phyloP scores from a whole-genome alignment of 2,888 invertebrate species.

The Chrysolina oricalcia region DNA sequence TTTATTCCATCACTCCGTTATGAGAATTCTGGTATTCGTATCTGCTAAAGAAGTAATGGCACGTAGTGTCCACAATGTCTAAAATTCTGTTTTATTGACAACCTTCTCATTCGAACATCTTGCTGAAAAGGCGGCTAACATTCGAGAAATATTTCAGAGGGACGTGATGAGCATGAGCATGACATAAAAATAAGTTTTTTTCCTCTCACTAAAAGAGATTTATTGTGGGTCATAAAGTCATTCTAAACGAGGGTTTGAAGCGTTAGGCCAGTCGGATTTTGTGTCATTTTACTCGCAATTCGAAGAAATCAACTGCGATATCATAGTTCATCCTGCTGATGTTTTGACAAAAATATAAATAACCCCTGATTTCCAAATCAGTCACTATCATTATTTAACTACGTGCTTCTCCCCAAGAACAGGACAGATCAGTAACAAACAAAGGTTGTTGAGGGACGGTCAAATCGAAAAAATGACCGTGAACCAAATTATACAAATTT shows the following conservation, averaged over 20 bases:
- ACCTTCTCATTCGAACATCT: conserved; percentile 1
- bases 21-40: no score
- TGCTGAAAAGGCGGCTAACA: conserved; percentile 5
- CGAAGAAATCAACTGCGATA: not conserved
- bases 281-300: not conserved
- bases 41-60: not conserved
- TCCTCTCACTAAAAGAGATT: not conserved
- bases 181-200: not conserved
- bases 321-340: no score
- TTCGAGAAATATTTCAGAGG: not conserved
- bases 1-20: no score
- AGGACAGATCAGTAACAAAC: no score
- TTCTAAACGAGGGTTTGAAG: not conserved
- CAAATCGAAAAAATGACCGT: no score
- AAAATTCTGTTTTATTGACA: conserved; percentile 11
- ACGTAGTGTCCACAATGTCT: not conserved
- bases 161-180: conserved; percentile 2
- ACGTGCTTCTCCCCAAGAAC: no score
- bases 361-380: no score
- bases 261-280: not conserved
- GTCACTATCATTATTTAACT: no score
- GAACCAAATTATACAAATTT: no score
- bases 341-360: no score
- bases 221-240: not conserved
- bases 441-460: no score